These are phyloP conservation scores for Phaedon cochleariae DNA, from an alignment of 2,888 invertebrate genomes.

Conservation along the genomic window DNA sequence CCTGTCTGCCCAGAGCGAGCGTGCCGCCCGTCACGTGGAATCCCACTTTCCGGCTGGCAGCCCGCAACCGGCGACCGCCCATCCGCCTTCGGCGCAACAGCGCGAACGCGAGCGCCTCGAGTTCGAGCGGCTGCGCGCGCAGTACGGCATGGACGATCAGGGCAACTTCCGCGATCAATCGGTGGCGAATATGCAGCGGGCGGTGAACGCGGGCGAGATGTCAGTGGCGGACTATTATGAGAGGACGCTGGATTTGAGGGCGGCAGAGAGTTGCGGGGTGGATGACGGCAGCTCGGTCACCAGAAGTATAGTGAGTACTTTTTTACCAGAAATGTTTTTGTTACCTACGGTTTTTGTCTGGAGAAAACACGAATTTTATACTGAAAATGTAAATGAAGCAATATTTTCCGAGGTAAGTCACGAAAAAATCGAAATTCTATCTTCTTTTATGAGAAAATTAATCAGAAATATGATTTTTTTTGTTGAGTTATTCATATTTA, in stretches of 20 bases:
- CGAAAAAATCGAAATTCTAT: too few relatives aligned
- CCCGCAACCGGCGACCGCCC: neutral
- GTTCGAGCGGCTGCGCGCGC: constrained; percentile 81
- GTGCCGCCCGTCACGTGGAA: too few relatives aligned
- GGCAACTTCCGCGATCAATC: constrained; percentile 79
- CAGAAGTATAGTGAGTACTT: constrained; percentile 67
- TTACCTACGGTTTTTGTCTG: neutral
- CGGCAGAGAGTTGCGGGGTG: constrained; percentile 79
- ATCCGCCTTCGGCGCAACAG: neutral
- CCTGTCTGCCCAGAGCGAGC: too few relatives aligned
- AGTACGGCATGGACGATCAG: constrained; percentile 90
- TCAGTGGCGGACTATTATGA: constrained; percentile 88
- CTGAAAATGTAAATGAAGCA: too few relatives aligned
- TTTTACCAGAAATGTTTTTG: neutral
- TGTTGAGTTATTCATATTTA: too few relatives aligned
- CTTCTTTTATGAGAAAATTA: too few relatives aligned
- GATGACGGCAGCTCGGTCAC: constrained; percentile 86
- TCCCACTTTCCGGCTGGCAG: too few relatives aligned
- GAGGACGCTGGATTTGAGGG: constrained; percentile 77
- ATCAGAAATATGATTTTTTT: too few relatives aligned
- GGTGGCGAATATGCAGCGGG: constrained; percentile 80
- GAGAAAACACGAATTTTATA: too few relatives aligned
- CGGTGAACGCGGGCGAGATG: constrained; percentile 86
- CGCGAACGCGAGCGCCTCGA: constrained; percentile 80
- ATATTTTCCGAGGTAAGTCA: too few relatives aligned